Evolutionary conservation across 2,888 invertebrate genomes (phyloP), one percentile per base, ranked within the genome.

Genomic region (Chrysodeixis includens): DNA sequence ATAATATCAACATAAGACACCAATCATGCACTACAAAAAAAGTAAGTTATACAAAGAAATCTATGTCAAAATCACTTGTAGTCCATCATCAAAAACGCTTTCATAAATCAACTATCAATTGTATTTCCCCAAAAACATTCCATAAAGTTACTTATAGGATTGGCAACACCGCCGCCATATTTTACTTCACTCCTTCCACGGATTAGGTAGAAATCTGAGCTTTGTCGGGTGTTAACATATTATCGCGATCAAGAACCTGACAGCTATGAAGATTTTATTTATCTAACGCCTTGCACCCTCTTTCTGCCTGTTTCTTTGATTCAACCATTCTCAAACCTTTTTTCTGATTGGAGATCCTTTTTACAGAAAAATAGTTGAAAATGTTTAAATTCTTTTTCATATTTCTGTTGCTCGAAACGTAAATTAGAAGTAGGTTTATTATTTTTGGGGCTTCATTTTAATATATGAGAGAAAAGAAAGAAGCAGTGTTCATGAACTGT

Each of bases 171-270:
- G 0, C 52, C 53, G 9, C 46, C 32, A 12, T 56, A 55, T 55
- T 57, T 60, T 55, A 12, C 18, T 51, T n/a, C 51, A 70, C 54
- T 44, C 46, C 57, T 74, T 26, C 20, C 20, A 14, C 30, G 53
- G 62, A 63, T 62, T 58, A 56, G 44, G 46, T 10, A 52, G 35
- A 26, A 65, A 68, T 68, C 65, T 46, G 32, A 53, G 22, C 44
- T 46, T 26, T 62, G 44, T 53, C 55, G 54, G 56, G 59, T 63
- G 56, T 61, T 72, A 65, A 75, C 60, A 68, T 75, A 72, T 75
- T 75, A 68, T 62, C 55, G 53, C 55, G 58, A 72, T 72, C 57
- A 70, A 35, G 56, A 10, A 22, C 51, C 10, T 62, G 66, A 65
- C 58, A 72, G 54, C 58, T 61, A 46, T 18, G 46, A 68, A 56